Conservation (phyloP, 2,888 invertebrate species). For the Perdita meconis region DNA sequence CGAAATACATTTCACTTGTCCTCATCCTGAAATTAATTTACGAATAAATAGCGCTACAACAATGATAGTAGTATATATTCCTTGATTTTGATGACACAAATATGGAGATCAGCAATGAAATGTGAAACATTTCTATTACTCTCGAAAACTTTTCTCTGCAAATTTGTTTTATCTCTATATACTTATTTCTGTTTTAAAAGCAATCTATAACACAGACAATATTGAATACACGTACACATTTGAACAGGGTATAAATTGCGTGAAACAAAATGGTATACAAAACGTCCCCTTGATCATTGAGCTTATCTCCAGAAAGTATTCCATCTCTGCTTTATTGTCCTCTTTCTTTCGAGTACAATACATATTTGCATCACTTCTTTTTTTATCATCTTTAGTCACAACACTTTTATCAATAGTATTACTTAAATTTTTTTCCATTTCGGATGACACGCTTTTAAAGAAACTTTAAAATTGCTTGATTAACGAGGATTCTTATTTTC, state of each 20-base stretch:
- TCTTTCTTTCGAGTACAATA: not conserved
- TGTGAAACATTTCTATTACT: not conserved
- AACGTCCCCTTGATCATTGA: not conserved
- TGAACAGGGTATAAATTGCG: not conserved
- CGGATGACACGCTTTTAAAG: too few relatives aligned
- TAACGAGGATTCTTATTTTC: too few relatives aligned
- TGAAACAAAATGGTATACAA: not conserved
- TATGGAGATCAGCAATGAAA: not conserved
- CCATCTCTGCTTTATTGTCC: not conserved
- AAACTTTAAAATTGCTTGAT: too few relatives aligned
- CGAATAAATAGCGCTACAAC: not conserved
- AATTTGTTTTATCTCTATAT: not conserved
- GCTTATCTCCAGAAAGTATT: not conserved
- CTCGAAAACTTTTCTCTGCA: not conserved
- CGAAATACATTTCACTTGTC: too few relatives aligned
- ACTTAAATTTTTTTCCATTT: too few relatives aligned
- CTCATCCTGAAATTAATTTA: not conserved
- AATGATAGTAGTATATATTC: not conserved
- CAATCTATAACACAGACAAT: slow-evolving; percentile 2
- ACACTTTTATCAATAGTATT: too few relatives aligned
- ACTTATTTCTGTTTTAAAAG: not conserved
- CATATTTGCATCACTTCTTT: too few relatives aligned
- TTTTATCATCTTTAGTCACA: too few relatives aligned
- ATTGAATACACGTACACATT: not conserved
- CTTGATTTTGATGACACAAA: too few relatives aligned